Evolutionary conservation across 2,888 invertebrate species (phyloP), one percentile per base, ranked within the genome.

Genomic region (Chirona hameri): DNA sequence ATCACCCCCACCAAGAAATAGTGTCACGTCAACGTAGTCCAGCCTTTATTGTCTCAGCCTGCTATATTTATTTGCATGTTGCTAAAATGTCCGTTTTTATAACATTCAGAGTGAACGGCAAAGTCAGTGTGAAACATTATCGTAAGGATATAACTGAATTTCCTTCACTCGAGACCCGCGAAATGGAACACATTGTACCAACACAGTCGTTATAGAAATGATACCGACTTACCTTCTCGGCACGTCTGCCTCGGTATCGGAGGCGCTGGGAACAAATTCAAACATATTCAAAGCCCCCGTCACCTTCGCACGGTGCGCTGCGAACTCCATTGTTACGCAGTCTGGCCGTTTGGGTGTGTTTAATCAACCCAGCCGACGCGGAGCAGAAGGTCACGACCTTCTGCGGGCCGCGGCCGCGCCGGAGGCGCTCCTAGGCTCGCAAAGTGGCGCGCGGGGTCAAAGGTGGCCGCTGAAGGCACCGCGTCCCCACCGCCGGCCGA

Each of bases 251-350:
- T 18, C n/a, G 69, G 15, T 29, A 4, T 3, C 29, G 10, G 69
- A 0, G 15, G 29, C 29, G 12, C 69, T 69, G 69, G 69, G 69
- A 69, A 69, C 14, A 69, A 29, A 69, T 69, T 69, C 69, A 69
- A 69, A 69, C 27, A 69, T 69, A 69, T 69, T 69, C 69, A 69
- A 29, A 69, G 69, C 69, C 69, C 5, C n/a, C 12, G 69, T n/a
- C 7, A 29, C 9, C 14, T 69, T 69, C 69, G 69, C 69, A 69
- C 69, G 69, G 69, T 69, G 29, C 69, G 29, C 29, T 5, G 14
- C 2, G 1, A 7, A 15, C 15, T 9, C 69, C 69, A 69, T 69
- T 69, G 69, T 69, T 29, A 69, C 29, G 29, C 29, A 29, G 69
- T 4, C 27, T 12, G 29, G 69, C 69, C 69, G 69, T 69, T 69